These are phyloP conservation scores for Saccostrea glomerata DNA, from an alignment of 1,140 invertebrate species.

Conservation along the genomic window DNA sequence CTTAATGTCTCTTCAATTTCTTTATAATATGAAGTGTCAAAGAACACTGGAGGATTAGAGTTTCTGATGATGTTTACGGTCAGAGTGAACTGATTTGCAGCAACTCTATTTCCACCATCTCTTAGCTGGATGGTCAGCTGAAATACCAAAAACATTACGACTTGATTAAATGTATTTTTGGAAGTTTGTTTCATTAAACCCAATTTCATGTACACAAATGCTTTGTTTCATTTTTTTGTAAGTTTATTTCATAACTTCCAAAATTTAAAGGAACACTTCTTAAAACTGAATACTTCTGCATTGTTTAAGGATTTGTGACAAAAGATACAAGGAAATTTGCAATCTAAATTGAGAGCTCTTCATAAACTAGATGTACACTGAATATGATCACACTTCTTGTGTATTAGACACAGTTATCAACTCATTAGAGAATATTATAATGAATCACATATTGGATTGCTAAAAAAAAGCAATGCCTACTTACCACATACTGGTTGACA, in stretches of 20 bases:
- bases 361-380: no score
- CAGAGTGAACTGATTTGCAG: slow-evolving; percentile 58
- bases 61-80: slow-evolving; percentile 66
- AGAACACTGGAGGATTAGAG: slow-evolving; percentile 67
- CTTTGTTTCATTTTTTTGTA: no score
- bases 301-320: no score
- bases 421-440: not conserved
- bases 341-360: no score
- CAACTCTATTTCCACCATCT: slow-evolving; percentile 58
- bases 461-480: not conserved
- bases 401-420: no score
- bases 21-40: slow-evolving; percentile 53
- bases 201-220: no score
- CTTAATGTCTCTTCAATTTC: slow-evolving; percentile 59
- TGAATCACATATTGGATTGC: not conserved
- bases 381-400: no score
- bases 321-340: no score
- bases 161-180: not conserved
- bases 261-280: no score
- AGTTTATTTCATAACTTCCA: no score
- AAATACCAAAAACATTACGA: slow-evolving; percentile 27
- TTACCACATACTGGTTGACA: slow-evolving; percentile 58
- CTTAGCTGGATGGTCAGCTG: slow-evolving; percentile 61
- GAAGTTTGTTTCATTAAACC: no score
- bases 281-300: no score